Percentiles rank a stretch among this genome's conserved stretches.
Evolutionary conservation across 30 jellyfish, hydroid and myxozoan genomes (phyloP).

Genomic region (Pelagia noctiluca): DNA sequence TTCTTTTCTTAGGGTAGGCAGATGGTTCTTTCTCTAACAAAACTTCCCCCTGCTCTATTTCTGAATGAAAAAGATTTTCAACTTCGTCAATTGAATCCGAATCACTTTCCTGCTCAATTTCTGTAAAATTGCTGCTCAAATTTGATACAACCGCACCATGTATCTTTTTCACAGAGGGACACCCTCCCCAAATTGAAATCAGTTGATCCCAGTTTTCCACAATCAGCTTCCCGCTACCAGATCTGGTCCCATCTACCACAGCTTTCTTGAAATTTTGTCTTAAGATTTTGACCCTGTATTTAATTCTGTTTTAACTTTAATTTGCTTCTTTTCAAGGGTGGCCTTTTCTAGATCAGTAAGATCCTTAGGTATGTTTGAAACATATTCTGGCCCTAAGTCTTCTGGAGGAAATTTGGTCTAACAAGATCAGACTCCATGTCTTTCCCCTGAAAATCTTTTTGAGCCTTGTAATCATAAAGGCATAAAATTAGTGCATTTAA

Average conservation of each 20-base stretch:
- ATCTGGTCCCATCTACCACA: constrained; percentile 50
- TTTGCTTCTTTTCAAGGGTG: constrained; percentile 7
- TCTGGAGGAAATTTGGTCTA: constrained; percentile 37
- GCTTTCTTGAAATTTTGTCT: constrained; percentile 52
- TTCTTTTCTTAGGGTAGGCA: constrained; percentile 16
- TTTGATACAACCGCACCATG: constrained; percentile 20
- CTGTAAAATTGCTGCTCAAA: background rate
- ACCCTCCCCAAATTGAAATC: constrained; percentile 47
- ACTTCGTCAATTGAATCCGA: constrained; percentile 11
- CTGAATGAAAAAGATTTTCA: constrained; percentile 11
- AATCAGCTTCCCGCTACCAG: constrained; percentile 52
- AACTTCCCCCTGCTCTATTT: constrained; percentile 4
- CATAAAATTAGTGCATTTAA: constrained; percentile 29
- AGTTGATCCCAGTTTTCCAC: constrained; percentile 52
- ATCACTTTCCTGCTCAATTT: constrained; percentile 4
- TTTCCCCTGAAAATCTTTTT: constrained; percentile 38
- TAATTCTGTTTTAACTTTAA: constrained; percentile 53
- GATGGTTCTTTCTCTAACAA: constrained; percentile 5
- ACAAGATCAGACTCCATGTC: constrained; percentile 71
- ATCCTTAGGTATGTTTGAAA: constrained; percentile 29
- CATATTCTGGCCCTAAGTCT: constrained; percentile 47
- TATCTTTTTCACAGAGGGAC: constrained; percentile 44
- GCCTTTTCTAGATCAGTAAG: constrained; percentile 22
- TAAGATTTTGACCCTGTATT: background rate
- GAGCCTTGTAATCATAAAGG: constrained; percentile 29